These are phyloP conservation scores for Calcarius lapponicus DNA, from an alignment of 2,797 vertebrate genomes.

Conservation along the genomic window DNA sequence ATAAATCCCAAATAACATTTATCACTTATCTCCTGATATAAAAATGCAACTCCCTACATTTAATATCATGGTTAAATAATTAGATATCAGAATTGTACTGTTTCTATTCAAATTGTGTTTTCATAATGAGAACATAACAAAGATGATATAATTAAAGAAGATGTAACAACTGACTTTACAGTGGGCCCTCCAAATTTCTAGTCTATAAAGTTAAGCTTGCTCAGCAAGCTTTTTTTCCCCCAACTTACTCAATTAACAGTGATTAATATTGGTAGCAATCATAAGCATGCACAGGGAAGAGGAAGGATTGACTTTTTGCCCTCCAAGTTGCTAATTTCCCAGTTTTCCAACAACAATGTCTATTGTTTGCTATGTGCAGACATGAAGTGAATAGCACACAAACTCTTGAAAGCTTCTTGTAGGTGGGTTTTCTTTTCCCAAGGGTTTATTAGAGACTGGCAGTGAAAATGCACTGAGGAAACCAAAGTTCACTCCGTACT, in stretches of 20 bases:
- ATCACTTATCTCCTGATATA: not conserved
- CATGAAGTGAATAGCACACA: not conserved
- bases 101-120: not conserved
- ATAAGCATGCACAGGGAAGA: not conserved
- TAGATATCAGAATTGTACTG: not conserved
- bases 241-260: not conserved
- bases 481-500: not conserved
- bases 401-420: not conserved
- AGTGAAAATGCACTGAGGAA: not conserved
- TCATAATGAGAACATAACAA: not conserved
- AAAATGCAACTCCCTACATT: not conserved
- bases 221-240: not conserved
- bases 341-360: not conserved
- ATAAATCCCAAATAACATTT: not conserved
- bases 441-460: not conserved
- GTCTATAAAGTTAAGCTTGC: not conserved
- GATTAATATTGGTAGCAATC: not conserved
- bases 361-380: not conserved
- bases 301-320: not conserved
- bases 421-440: not conserved
- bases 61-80: not conserved
- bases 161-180: not conserved
- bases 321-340: not conserved
- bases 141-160: not conserved
- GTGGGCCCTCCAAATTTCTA: not conserved